These are phyloP conservation scores for Raja brachyura DNA, from an alignment of 2,113 vertebrate species.

Conservation along the genomic window DNA sequence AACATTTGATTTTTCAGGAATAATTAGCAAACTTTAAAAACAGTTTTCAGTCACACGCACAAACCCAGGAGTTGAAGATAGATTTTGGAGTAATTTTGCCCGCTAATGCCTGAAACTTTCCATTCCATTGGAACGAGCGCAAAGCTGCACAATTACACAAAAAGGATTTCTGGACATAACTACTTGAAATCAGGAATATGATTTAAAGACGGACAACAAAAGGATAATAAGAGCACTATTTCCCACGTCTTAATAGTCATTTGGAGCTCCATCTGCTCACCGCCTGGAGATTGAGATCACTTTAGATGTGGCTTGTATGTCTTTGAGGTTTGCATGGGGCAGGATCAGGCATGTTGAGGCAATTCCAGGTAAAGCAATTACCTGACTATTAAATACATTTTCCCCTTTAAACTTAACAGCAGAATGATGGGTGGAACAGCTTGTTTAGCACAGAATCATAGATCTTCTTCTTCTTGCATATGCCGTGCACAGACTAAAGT, in stretches of 20 bases:
- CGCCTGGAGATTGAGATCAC: not conserved
- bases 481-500: no score
- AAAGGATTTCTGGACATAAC: not conserved
- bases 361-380: not conserved
- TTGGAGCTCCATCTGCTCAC: constrained; percentile 1
- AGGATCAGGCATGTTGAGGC: not conserved
- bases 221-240: not conserved
- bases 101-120: not conserved
- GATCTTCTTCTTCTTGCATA: no score
- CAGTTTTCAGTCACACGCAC: not conserved
- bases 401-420: not conserved
- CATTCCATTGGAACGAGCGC: not conserved
- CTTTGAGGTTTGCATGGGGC: constrained; percentile 1
- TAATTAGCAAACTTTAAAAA: constrained; percentile 1
- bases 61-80: not conserved
- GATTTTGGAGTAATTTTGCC: not conserved
- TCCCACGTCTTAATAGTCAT: not conserved
- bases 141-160: not conserved
- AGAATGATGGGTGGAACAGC: not conserved
- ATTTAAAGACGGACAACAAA: not conserved
- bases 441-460: not conserved
- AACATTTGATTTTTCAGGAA: not conserved
- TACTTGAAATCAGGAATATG: not conserved
- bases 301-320: not conserved
- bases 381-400: not conserved